Conservation (phyloP, 37 sponge, comb jelly and placozoan species). For the Beroe forskalii region DNA sequence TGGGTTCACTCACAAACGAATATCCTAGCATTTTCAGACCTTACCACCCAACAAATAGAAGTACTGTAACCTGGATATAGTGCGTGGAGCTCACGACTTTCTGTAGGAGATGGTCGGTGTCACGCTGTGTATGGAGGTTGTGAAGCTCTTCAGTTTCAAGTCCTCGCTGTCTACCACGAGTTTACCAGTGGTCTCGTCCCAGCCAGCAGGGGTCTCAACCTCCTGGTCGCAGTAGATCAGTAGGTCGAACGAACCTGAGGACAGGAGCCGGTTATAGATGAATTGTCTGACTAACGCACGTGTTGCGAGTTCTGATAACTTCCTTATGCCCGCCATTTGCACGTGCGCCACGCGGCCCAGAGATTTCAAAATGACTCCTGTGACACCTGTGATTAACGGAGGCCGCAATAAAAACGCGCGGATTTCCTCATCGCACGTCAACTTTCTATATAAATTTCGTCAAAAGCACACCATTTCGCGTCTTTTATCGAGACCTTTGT, state of each 20-base stretch:
- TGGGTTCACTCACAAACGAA: too few species aligned
- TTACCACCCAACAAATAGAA: neutral
- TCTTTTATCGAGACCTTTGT: too few species aligned
- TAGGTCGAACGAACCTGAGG: slow-evolving; percentile 40
- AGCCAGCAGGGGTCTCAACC: neutral
- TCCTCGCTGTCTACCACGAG: slow-evolving; percentile 16
- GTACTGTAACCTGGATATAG: neutral
- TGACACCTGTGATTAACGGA: too few species aligned
- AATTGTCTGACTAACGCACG: too few species aligned
- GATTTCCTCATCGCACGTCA: too few species aligned
- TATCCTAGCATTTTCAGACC: neutral
- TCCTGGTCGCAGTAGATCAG: slow-evolving; percentile 40
- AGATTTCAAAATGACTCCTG: too few species aligned
- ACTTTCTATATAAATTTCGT: too few species aligned
- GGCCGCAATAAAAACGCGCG: too few species aligned
- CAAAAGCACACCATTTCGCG: too few species aligned
- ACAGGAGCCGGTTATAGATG: neutral
- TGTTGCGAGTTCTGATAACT: too few species aligned
- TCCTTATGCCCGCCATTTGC: too few species aligned
- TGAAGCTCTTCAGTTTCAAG: slow-evolving; percentile 25
- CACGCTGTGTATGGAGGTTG: slow-evolving; percentile 28
- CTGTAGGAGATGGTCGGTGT: slow-evolving; percentile 30
- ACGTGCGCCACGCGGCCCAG: too few species aligned
- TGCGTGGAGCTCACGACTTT: neutral
- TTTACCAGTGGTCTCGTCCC: slow-evolving; percentile 46